Base-by-base conservation (phyloP, 2,113 vertebrate genomes). In the Halichoeres trimaculatus region DNA sequence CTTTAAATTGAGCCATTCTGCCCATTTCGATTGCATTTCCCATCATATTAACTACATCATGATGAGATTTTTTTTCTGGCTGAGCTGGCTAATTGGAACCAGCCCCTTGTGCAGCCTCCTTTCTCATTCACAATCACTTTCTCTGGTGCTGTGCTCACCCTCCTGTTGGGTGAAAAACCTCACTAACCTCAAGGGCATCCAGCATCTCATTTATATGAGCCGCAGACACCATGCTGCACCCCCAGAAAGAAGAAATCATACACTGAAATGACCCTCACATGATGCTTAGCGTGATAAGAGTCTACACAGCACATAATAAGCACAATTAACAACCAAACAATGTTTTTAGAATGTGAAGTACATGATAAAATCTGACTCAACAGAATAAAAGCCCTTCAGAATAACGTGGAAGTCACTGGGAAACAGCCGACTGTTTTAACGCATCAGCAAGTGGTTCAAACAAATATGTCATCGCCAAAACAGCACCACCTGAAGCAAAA, bases 51-150 rank as follows among this genome's bases (percentile, higher is more conserved):
- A 55, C 52, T 43, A 20, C 3, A 50, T 48, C n/a, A 51, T 59
- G 13, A 70, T 54, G 22, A 35, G 11, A 59, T 50, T 77, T 50
- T 48, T 48, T 56, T 23, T 78, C 43, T 55, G 66, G 24, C 45
- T 66, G 26, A 40, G 51, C 24, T 8, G 30, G 50, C 61, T 77
- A 68, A 74, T 63, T 68, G 51, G 26, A 69, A 38, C 13, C 14
- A 60, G 30, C 8, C 19, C 10, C n/a, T 11, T 51, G 55, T 65
- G 45, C 3, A 41, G 74, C 63, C 64, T 43, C 36, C 11, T 52
- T 53, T 68, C 52, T 58, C 4, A 51, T 81, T 63, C 43, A 67
- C 54, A 78, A 56, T 70, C 38, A 63, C 24, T 62, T 60, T 66
- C 40, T 55, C 1, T 1, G 17, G 23, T 35, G 57, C 34, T 56